Evolutionary conservation across 2,888 invertebrate genomes (phyloP), one percentile per base, ranked within the genome.

Genomic region (Torymus auratus): DNA sequence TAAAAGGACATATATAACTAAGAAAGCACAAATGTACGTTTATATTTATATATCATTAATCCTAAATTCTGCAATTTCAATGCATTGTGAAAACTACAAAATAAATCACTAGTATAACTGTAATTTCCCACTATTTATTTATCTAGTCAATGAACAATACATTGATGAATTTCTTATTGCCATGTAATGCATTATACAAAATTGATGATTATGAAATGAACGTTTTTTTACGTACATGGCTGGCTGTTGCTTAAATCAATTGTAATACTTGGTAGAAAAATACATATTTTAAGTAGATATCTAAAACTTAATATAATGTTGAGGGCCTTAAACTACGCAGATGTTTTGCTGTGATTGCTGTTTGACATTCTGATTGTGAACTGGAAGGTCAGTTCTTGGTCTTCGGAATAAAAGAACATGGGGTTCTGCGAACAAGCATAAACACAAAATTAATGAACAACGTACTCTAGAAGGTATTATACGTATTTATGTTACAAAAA

Each of bases 361-460:
- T n/a, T 77, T 72, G 10, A 61, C 62, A 11, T 64, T 64, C 13
- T 12, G 23, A 10, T 61, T 72, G 20, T 72, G 53, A 56, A 68
- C 72, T 76, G 84, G 83, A 14, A 82, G 55, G 71, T 88, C 88
- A 5, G 85, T 85, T 78, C 92, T 87, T 3, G 93, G 93, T 86
- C 96, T 92, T 50, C 96, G 92, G 89, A 98, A 97, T 28, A 97
- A 91, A 78, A 98, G 91, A 0, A 98, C 95, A 88, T 97, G 97
- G 0, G 97, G 97, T 88, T 97, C 97, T 93, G 87, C 61, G 81
- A 76, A 7, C 5, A 41, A 41, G 7, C 7, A 41, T 41, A 41
- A 1, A 41, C 5, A 41, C 41, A 41, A 41, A 41, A 64, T 4
- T 15, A 13, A 14, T 15, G 72, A 58, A 28, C 53, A 58, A 70